Evolutionary conservation across 2,113 vertebrate species (phyloP).

Genomic region (Neofelis nebulosa): DNA sequence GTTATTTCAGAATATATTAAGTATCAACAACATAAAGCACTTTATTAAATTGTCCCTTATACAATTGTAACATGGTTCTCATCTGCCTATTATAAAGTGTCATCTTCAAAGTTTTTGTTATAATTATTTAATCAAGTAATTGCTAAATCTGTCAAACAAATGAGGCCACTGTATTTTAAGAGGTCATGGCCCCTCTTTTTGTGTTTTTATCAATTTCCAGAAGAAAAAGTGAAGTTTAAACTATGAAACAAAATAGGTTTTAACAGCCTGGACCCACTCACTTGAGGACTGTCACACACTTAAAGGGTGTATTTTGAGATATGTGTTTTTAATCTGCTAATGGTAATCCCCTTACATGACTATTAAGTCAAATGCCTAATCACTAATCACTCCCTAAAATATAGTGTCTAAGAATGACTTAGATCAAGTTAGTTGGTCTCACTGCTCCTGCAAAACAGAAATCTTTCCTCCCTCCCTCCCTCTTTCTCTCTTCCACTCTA

Average conservation of each 20-base stretch:
- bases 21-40: background rate
- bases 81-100: background rate
- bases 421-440: background rate
- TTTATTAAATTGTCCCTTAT: conserved; percentile 1
- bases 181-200: background rate
- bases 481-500: background rate
- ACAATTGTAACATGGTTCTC: background rate
- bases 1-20: conserved; percentile 23
- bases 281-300: background rate
- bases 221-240: conserved; percentile 7
- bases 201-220: conserved; percentile 12
- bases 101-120: background rate
- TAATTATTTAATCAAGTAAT: conserved; percentile 20
- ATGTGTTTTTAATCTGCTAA: background rate
- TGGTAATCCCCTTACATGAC: background rate
- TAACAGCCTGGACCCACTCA: background rate
- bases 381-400: background rate
- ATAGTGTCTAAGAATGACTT: background rate
- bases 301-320: conserved; percentile 38
- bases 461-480: background rate
- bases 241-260: background rate
- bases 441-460: background rate
- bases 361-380: background rate
- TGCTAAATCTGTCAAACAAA: conserved; percentile 40
- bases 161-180: conserved; percentile 11